phyloP scores from a whole-genome alignment of 2,797 vertebrate species.

The Melanotaenia boesemani region DNA sequence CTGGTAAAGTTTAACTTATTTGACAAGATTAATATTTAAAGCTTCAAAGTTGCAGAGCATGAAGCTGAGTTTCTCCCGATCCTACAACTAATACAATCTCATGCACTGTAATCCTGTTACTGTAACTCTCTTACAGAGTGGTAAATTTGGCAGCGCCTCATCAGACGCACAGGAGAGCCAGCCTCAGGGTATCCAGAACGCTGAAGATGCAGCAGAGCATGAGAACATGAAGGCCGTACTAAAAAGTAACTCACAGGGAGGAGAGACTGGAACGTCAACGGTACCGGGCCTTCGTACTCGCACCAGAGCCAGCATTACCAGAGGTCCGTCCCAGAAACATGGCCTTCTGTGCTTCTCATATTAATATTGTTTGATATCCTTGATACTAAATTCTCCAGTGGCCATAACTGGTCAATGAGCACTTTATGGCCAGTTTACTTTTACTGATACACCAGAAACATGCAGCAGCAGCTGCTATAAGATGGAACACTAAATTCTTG shows the following conservation, averaged over 20 bases:
- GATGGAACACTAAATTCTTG: too few relatives aligned
- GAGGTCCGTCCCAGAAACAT: conserved; percentile 75
- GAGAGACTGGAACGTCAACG: conserved; percentile 75
- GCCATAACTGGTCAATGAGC: neutral
- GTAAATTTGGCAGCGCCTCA: conserved; percentile 88
- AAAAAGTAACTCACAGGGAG: conserved; percentile 78
- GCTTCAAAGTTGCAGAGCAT: conserved; percentile 5
- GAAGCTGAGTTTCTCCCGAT: neutral
- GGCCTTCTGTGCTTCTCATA: neutral
- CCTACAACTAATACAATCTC: neutral
- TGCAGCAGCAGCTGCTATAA: too few relatives aligned
- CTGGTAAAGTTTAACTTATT: conserved; percentile 17
- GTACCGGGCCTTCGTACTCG: conserved; percentile 88
- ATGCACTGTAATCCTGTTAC: conserved; percentile 8
- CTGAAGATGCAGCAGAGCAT: conserved; percentile 90
- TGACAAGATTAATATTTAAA: conserved; percentile 2
- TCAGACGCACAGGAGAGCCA: conserved; percentile 80
- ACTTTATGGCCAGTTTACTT: neutral
- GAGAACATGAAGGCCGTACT: conserved; percentile 98
- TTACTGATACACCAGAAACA: neutral
- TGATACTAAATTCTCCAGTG: neutral
- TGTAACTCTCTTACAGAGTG: conserved; percentile 79
- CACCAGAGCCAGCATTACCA: conserved; percentile 84
- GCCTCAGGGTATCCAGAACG: conserved; percentile 87
- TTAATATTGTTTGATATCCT: conserved; percentile 2